Percentiles rank a stretch among this genome's conserved stretches.
These are phyloP conservation scores for Sebastes minor DNA, from an alignment of 2,797 vertebrate species.

Conservation along the genomic window DNA sequence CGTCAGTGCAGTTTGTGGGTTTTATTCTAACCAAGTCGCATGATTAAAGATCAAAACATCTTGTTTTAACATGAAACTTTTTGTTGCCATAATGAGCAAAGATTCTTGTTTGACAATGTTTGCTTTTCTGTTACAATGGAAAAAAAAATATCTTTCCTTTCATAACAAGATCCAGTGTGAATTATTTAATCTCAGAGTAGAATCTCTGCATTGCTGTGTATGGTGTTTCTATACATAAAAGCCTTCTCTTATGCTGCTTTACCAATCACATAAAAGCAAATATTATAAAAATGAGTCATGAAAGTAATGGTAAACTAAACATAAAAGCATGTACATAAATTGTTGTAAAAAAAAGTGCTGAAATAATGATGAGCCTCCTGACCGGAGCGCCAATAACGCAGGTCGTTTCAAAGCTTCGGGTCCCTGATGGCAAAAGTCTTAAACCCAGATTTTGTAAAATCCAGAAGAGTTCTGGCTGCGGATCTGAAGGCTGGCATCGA, in stretches of 20 bases:
- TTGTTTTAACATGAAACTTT: background rate
- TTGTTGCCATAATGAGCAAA: background rate
- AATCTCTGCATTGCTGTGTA: background rate
- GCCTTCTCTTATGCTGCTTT: background rate
- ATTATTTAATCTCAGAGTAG: background rate
- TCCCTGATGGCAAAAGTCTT: background rate
- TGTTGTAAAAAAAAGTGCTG: constrained; percentile 1
- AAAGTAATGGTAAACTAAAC: background rate
- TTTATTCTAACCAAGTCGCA: background rate
- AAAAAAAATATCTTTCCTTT: background rate
- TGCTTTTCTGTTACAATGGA: background rate
- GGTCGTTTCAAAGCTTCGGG: constrained; percentile 9
- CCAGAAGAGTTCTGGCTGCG: constrained; percentile 1
- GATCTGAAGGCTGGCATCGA: constrained; percentile 13
- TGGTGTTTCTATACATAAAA: background rate
- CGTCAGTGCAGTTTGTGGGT: background rate
- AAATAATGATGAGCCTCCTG: constrained; percentile 12
- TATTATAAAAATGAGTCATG: background rate
- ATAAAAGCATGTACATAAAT: background rate
- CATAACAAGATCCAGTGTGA: constrained; percentile 6
- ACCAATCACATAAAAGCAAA: constrained; percentile 18
- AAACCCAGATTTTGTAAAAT: constrained; percentile 24
- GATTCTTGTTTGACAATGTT: background rate
- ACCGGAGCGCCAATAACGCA: background rate
- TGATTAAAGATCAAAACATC: background rate